Base-by-base conservation (phyloP, 2,888 invertebrate species). In the Drosophila nigricruria region DNA sequence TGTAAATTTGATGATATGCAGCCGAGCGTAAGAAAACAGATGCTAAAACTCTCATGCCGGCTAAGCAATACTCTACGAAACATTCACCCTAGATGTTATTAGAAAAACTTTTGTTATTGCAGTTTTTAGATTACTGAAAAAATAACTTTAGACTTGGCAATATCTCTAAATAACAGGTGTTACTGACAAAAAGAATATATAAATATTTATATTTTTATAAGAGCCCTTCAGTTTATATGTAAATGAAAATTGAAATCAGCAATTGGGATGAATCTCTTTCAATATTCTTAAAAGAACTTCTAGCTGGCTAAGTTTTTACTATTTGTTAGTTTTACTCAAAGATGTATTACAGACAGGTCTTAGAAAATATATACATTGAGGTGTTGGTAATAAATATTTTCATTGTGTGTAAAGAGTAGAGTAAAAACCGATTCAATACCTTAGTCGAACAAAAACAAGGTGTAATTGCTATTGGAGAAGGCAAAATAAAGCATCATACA, bases 401-500 rank as follows among this genome's bases (percentile, higher is more conserved):
- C 38, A 5, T n/a, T 27, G 25, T 27, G 14, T 34, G 49, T 36
- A 30, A 20, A 34, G 34, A 40, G 34, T 34, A 27, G 16, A 27
- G n/a, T n/a, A 30, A 53, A 58, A 23, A 23, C 16, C 14, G 23
- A 36, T 52, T 52, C 16, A 50, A 30, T 18, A 14, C 18, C 14
- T 32, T 12, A 18, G 50, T 50, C 8, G 47, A 18, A n/a, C 18
- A 18, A 30, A 30, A 49, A 53, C 36, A 54, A 36, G 60, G 25
- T 23, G 34, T 65, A 71, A 77, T 71, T 64, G 34, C 53, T 52
- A 61, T 69, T 59, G 54, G 50, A 65, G 56, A 45, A 38, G 53
- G 54, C 10, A 68, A 74, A 67, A 74, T 61, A 63, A 53, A 47
- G 56, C 38, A 72, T 70, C 38, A 76, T 63, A 76, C 43, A 63